Evolutionary conservation across 1,140 invertebrate genomes (phyloP), one percentile per base, ranked within the genome.

Genomic region (Meloidogyne exigua): DNA sequence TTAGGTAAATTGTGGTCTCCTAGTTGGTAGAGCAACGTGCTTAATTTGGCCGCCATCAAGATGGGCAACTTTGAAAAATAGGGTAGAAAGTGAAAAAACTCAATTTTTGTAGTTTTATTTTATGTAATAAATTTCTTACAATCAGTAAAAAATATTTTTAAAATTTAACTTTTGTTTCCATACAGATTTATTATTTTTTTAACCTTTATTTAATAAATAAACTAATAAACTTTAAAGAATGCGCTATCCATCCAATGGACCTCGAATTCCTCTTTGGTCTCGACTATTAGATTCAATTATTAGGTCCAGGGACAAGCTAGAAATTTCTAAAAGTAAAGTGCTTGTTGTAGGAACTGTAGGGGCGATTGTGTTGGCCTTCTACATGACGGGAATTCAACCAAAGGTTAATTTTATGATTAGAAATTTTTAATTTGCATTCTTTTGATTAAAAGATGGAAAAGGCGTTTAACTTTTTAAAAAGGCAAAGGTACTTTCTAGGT

Each of bases 31-130:
- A 64, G 80, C 66, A 15, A 81, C 32, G 13, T 62, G 21, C n/a
- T 25, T 81, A n/a, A 62, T 81, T 32, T 83, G 80, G 77, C 80
- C 80, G n/a, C 80, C 72, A 26, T 67, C 72, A 44, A 64, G 81
- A 66, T 82, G 42, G 44, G 21, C 79, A 76, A 78, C 5, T 21
- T 36, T 36, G 7, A 36, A 36, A 68, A 18, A 36, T 32, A 68
- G 66, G 10, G 21, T 7, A 68, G 21, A 68, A n/a, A 13, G 9
- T 18, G 66, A 32, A 68, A 36, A 42, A 57, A n/a, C 49, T 18
- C 66, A 68, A 68, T 15, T 68, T 68, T 68, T 42, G 10, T 68
- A 36, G 9, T 39, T 39, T 39, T 39, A 39, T 39, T 39, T 39
- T 39, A 9, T 9, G n/a, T 57, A 57, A 57, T 57, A 57, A 57